These are phyloP conservation scores for Aplysina aerophoba DNA, from an alignment of 37 sponge, comb jelly and placozoan genomes.

Conservation along the genomic window DNA sequence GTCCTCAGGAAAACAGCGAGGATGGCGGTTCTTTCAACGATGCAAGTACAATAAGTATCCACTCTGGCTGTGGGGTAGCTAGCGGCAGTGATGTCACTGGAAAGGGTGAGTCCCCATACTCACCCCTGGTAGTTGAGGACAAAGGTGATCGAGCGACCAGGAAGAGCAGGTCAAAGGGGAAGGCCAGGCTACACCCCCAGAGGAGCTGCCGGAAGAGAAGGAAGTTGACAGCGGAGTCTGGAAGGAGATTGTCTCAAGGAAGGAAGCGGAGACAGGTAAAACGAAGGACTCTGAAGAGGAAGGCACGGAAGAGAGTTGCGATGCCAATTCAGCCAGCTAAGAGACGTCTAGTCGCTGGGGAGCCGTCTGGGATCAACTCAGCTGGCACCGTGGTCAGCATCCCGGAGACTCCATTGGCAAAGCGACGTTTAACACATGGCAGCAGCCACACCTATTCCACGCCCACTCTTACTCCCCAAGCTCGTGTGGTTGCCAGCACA, in stretches of 20 bases:
- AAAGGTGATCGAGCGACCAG: neutral
- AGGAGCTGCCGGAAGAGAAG: too few species aligned
- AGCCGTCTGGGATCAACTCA: neutral
- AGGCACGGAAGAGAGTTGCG: too few species aligned
- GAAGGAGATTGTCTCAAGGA: too few species aligned
- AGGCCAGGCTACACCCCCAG: too few species aligned
- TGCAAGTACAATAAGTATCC: neutral
- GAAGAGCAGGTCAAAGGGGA: too few species aligned
- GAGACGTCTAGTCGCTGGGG: too few species aligned
- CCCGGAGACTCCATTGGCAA: neutral
- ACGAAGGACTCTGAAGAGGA: too few species aligned
- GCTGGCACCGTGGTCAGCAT: neutral
- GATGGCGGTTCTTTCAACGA: neutral
- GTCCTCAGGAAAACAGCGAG: neutral
- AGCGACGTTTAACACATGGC: neutral
- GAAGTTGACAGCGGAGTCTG: too few species aligned
- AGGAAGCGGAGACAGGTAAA: too few species aligned
- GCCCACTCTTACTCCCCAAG: neutral
- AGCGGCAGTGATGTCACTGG: neutral
- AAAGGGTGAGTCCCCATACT: neutral
- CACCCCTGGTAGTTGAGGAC: neutral
- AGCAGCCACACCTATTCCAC: neutral
- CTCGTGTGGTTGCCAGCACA: slow-evolving; percentile 1
- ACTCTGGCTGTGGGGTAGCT: slow-evolving; percentile 10
- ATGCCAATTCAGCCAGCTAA: too few species aligned